Conservation (phyloP, 2,888 invertebrate species). For the Microdon myrmicae region DNA sequence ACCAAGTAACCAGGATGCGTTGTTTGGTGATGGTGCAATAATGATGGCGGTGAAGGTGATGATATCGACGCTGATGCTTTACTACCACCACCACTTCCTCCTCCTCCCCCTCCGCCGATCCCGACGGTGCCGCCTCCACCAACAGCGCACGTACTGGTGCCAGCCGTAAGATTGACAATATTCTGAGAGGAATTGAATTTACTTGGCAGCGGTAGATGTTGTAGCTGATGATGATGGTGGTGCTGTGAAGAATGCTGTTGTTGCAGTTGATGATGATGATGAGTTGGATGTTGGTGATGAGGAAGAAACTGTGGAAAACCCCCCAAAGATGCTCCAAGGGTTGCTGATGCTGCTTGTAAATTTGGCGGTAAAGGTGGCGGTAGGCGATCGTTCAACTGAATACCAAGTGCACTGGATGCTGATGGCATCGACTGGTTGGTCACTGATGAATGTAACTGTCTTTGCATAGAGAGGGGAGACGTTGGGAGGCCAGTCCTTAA, state of each 20-base stretch:
- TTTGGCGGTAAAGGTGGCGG: constrained; percentile 46
- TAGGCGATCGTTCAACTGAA: constrained; percentile 53
- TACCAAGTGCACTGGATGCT: constrained; percentile 59
- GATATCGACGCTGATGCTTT: constrained; percentile 62
- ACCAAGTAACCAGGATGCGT: constrained; percentile 63
- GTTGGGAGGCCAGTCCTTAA: constrained; percentile 58
- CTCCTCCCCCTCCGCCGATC: constrained; percentile 4
- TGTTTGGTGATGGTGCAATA: constrained; percentile 61
- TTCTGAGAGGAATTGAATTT: constrained; percentile 47
- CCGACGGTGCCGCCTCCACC: neutral
- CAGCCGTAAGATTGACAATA: constrained; percentile 32
- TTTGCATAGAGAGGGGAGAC: constrained; percentile 64
- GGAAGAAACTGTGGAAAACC: constrained; percentile 45
- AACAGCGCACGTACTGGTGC: neutral
- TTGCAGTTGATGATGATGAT: constrained; percentile 45
- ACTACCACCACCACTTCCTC: constrained; percentile 30
- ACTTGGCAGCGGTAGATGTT: constrained; percentile 55
- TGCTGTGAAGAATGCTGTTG: constrained; percentile 23
- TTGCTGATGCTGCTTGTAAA: constrained; percentile 41
- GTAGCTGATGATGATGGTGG: constrained; percentile 53
- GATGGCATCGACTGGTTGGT: constrained; percentile 53
- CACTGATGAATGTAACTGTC: constrained; percentile 58
- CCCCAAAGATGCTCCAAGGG: constrained; percentile 36
- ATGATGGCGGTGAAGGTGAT: constrained; percentile 65
- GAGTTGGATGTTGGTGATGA: constrained; percentile 39